phyloP scores from a whole-genome alignment of 35 echinoderm and acorn worm species.

The Ophiothrix spiculata region DNA sequence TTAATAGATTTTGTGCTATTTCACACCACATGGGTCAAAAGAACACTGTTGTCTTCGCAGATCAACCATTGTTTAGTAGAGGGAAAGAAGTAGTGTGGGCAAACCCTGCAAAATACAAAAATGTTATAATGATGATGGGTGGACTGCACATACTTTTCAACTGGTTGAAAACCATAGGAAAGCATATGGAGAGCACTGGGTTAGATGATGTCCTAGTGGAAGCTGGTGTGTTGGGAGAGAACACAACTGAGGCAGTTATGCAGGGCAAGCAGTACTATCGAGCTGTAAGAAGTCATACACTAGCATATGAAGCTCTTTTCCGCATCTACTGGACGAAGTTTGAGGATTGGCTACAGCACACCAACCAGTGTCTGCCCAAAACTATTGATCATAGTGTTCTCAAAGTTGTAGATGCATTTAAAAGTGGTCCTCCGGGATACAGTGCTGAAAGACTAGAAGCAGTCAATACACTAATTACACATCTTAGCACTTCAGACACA shows the following conservation, averaged over 20 bases:
- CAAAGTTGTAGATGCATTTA: not conserved
- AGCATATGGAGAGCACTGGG: not conserved
- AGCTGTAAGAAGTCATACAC: not conserved
- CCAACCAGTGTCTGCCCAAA: no score
- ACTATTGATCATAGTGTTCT: not conserved
- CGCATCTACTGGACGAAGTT: not conserved
- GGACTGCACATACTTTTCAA: slow-evolving; percentile 23
- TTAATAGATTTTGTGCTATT: slow-evolving; percentile 7
- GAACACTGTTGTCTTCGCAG: slow-evolving; percentile 27
- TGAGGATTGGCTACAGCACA: not conserved
- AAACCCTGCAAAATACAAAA: slow-evolving; percentile 14
- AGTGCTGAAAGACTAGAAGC: not conserved
- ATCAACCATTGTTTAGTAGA: slow-evolving; percentile 41
- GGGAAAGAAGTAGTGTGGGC: slow-evolving; percentile 34
- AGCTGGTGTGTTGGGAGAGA: slow-evolving; percentile 17
- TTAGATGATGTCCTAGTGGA: not conserved
- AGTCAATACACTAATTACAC: not conserved
- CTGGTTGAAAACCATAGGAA: slow-evolving; percentile 4
- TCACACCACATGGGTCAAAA: slow-evolving; percentile 23
- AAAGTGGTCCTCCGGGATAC: not conserved
- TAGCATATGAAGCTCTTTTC: not conserved
- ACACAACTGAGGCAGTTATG: not conserved
- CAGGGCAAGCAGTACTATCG: slow-evolving; percentile 7
- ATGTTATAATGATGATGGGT: slow-evolving; percentile 2
- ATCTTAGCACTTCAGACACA: not conserved